Conservation (phyloP, 2,888 invertebrate genomes). For the Belgica antarctica region DNA sequence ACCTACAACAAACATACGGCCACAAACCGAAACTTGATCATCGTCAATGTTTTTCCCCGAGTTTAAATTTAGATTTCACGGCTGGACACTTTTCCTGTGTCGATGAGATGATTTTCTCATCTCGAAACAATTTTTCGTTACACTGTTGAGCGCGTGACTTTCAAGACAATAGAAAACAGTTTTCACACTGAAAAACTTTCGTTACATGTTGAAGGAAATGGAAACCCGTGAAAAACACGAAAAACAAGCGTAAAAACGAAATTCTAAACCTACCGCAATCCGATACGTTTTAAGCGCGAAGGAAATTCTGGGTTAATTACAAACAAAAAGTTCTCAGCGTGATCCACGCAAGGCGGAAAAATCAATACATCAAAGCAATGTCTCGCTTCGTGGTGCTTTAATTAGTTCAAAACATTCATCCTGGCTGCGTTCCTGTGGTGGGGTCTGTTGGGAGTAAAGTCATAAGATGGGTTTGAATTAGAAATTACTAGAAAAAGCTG, state of each 20-base stretch:
- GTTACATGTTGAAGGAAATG: background rate
- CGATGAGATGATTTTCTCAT: background rate
- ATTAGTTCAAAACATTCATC: conserved; percentile 30
- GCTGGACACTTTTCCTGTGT: conserved; percentile 21
- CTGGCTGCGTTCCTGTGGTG: background rate
- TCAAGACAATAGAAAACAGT: background rate
- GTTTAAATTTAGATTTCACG: background rate
- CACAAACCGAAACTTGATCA: background rate
- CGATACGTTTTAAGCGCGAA: background rate
- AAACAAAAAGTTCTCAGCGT: background rate
- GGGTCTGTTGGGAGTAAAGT: no score
- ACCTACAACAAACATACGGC: background rate
- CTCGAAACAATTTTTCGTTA: background rate
- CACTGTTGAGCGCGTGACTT: background rate
- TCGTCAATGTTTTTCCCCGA: background rate
- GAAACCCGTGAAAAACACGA: background rate
- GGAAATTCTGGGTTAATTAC: conserved; percentile 16
- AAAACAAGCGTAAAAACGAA: background rate
- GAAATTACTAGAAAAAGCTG: background rate
- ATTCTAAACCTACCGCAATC: conserved; percentile 40
- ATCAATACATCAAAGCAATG: conserved; percentile 17
- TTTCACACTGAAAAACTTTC: background rate
- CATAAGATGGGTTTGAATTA: no score
- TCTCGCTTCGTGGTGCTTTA: background rate
- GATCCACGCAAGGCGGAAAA: conserved; percentile 5